phyloP scores from a whole-genome alignment of 2,888 invertebrate species.

The Dicycla oo region DNA sequence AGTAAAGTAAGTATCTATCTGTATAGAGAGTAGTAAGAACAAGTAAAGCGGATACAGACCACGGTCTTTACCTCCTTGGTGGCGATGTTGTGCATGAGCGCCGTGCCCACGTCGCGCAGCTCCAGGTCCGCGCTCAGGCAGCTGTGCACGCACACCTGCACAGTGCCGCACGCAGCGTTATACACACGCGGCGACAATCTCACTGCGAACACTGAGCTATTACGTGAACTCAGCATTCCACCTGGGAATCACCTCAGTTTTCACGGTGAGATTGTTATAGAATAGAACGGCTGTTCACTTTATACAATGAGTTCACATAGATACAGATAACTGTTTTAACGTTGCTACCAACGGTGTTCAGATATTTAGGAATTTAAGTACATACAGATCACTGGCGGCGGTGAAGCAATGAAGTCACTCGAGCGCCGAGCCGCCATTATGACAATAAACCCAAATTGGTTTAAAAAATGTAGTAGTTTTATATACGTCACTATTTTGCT shows the following conservation, averaged over 20 bases:
- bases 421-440: too few species aligned
- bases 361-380: too few species aligned
- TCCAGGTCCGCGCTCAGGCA: slow-evolving; percentile 93
- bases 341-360: too few species aligned
- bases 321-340: neutral
- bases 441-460: too few species aligned
- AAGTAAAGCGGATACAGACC: slow-evolving; percentile 93
- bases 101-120: slow-evolving; percentile 95
- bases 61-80: slow-evolving; percentile 99
- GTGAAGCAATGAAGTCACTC: too few species aligned
- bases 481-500: too few species aligned
- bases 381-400: too few species aligned
- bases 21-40: slow-evolving; percentile 5
- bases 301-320: neutral
- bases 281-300: neutral
- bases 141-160: slow-evolving; percentile 95
- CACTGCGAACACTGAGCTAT: too few species aligned
- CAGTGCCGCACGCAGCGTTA: neutral
- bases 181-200: too few species aligned
- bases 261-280: neutral
- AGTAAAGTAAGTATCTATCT: too few species aligned
- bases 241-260: neutral
- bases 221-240: too few species aligned
- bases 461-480: too few species aligned
- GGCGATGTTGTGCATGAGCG: slow-evolving; percentile 97